Conservation (phyloP, 2,888 invertebrate genomes). For the Sphinx pinastri region DNA sequence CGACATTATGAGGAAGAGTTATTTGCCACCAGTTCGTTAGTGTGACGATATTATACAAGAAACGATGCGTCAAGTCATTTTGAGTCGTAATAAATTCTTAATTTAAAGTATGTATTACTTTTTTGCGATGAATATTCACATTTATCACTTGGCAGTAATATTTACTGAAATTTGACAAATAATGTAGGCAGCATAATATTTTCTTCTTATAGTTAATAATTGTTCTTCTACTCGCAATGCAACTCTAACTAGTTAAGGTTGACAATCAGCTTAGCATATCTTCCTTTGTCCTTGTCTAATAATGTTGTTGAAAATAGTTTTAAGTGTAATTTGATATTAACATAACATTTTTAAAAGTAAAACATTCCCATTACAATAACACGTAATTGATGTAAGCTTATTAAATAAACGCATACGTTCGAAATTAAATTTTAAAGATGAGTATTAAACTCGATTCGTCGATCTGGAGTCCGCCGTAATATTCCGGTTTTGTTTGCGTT, state of each 20-base stretch:
- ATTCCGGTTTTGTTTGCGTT: constrained; percentile 69
- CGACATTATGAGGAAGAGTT: constrained; percentile 59
- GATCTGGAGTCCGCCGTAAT: constrained; percentile 54
- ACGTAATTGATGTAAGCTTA: constrained; percentile 37
- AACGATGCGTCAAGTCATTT: constrained; percentile 59
- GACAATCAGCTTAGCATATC: no score
- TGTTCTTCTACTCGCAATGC: no score
- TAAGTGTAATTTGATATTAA: background rate
- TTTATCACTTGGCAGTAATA: no score
- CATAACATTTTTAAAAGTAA: background rate
- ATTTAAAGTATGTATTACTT: constrained; percentile 34
- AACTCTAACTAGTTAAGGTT: no score
- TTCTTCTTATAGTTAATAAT: no score
- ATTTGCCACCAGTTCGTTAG: constrained; percentile 73
- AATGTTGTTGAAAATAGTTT: background rate
- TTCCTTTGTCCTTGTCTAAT: no score
- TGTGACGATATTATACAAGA: constrained; percentile 63
- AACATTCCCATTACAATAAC: constrained; percentile 12
- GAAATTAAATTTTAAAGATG: constrained; percentile 59
- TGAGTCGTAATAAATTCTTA: constrained; percentile 53
- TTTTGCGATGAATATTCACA: background rate
- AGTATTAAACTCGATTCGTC: constrained; percentile 52
- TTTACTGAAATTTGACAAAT: no score
- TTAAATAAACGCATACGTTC: constrained; percentile 42
- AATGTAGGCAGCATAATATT: no score